Base-by-base conservation (phyloP, 2,888 invertebrate species). In the Matsumyia berberina region DNA sequence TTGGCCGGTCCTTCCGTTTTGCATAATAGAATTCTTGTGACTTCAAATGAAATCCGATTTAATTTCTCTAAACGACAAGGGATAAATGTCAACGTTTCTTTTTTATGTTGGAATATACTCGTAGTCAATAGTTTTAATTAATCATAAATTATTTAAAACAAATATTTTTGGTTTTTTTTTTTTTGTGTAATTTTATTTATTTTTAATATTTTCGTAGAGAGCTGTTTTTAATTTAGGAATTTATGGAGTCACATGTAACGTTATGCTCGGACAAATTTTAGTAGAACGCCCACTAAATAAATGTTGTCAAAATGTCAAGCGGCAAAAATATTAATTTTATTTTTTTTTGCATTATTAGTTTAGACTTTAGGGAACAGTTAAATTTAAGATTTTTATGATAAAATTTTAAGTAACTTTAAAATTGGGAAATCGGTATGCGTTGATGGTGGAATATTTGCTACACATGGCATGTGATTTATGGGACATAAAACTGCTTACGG, bases 141-240 rank as follows among this genome's bases (percentile, higher is more conserved):
- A 31, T 8, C 29, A 53, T 46, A 62, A 62, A 44, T 62, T 62
- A 46, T 46, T 35, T 7, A 53, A 53, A 33, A 53, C 31, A 53
- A 53, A 17, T 55, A 39, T 15, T 53, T 55, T 37, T 37, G 1
- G n/a, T 12, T 5, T 11, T 5, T 19, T 57, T 37, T 57, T 12
- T 8, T 31, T 42, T 31, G 9, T 11, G 12, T 17, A 66, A 51
- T 49, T 49, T 49, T 24, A 12, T 49, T 12, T 19, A 24, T 5
- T 39, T 31, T 6, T 33, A 3, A 17, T 44, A 15, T 46, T 46
- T 64, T 24, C 9, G n/a, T 5, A 29, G 15, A 15, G 4, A 17
- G 17, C 4, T 29, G n/a, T 49, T 19, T 19, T 24, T 46, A 44
- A 24, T 35, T 33, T n/a, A 12, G 15, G 0, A 51, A 37, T 24